Conservation (phyloP, 2,797 vertebrate genomes). For the Etheostoma nigrum region DNA sequence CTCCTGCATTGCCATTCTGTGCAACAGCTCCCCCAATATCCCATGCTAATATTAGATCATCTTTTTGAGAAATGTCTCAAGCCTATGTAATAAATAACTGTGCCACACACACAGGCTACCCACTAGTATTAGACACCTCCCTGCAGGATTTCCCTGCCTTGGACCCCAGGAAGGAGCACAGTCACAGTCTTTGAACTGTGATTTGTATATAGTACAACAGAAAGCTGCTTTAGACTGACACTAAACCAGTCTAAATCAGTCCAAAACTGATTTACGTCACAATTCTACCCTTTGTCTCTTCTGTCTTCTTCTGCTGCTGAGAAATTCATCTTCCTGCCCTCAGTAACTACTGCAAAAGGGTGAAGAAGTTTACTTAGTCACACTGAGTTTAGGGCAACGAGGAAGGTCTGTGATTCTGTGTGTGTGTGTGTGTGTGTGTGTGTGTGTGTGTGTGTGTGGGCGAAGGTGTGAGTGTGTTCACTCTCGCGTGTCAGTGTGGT, state of each 20-base stretch:
- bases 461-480: conserved; percentile 22
- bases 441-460: conserved; percentile 35
- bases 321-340: conserved; percentile 71
- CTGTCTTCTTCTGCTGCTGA: conserved; percentile 51
- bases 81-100: conserved; percentile 28
- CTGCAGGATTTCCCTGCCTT: conserved; percentile 42
- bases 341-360: conserved; percentile 64
- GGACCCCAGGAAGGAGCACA: conserved; percentile 48
- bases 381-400: conserved; percentile 72
- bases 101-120: conserved; percentile 32
- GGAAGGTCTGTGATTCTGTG: conserved; percentile 53
- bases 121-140: conserved; percentile 41
- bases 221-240: conserved; percentile 69
- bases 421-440: conserved; percentile 26
- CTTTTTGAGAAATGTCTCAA: conserved; percentile 30
- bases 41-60: conserved; percentile 24
- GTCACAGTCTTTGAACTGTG: conserved; percentile 71
- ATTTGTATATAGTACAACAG: conserved; percentile 71
- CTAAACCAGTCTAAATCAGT: conserved; percentile 74
- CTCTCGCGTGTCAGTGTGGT: conserved; percentile 40
- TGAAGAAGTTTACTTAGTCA: conserved; percentile 80
- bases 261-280: conserved; percentile 66
- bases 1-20: neutral
- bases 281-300: conserved; percentile 60
- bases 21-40: conserved; percentile 17